Conservation (phyloP, 2,113 vertebrate genomes). For the Romanogobio albipinnatus region DNA sequence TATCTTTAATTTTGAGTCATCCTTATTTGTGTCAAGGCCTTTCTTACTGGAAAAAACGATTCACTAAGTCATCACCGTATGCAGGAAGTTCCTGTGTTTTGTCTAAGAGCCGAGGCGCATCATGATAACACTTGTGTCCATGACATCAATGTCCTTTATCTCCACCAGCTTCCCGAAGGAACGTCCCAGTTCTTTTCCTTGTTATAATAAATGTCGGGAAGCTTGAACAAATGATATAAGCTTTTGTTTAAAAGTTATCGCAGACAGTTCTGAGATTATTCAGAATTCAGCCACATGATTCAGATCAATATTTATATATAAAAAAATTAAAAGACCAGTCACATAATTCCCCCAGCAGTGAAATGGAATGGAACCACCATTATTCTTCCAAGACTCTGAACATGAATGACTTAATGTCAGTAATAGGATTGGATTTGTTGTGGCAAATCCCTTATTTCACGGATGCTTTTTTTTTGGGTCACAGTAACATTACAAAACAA, state of each 20-base stretch:
- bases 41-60: neutral
- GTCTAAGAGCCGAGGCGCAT: conserved; percentile 3
- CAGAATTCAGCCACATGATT: neutral
- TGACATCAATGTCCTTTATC: conserved; percentile 23
- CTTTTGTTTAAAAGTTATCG: neutral
- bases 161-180: neutral
- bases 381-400: neutral
- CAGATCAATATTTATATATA: neutral
- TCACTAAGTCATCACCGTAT: neutral
- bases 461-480: neutral
- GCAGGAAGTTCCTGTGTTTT: conserved; percentile 35
- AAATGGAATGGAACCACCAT: neutral
- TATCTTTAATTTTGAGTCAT: neutral
- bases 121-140: conserved; percentile 4
- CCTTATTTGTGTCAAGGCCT: neutral
- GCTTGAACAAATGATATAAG: neutral
- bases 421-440: conserved; percentile 31
- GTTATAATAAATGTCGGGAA: neutral
- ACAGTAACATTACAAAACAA: conserved; percentile 10
- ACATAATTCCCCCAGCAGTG: neutral
- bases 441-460: neutral
- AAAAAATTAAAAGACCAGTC: neutral
- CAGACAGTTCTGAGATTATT: neutral
- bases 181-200: neutral
- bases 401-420: neutral